A percentile compares a stretch with the other conserved stretches of the same genome.
Evolutionary conservation across 2,888 invertebrate genomes (phyloP).

Genomic region (Scrobipalpa atriplicella): DNA sequence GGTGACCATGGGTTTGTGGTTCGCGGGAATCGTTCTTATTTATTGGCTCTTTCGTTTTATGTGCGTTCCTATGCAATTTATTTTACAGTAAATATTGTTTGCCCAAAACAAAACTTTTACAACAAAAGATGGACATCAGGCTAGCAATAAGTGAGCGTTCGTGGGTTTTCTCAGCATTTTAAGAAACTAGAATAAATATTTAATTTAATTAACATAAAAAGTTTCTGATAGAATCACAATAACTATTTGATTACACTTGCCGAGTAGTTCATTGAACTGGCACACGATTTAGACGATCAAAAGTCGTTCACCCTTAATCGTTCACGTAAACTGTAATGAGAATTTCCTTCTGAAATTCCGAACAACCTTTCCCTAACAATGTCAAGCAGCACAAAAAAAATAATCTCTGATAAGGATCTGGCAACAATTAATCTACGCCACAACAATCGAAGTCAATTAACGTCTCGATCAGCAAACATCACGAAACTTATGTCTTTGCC

Average conservation of each 20-base stretch:
- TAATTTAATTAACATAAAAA: too few species aligned
- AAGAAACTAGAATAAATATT: too few species aligned
- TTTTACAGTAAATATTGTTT: neutral
- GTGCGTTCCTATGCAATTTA: neutral
- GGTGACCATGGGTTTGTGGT: conserved; percentile 42
- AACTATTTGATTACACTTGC: too few species aligned
- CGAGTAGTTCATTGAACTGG: too few species aligned
- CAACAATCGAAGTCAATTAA: conserved; percentile 31
- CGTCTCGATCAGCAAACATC: conserved; percentile 31
- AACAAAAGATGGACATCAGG: too few species aligned
- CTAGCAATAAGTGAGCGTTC: too few species aligned
- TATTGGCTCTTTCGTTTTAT: conserved; percentile 2
- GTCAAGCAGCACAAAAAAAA: conserved; percentile 6
- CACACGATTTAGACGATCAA: neutral
- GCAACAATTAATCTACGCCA: conserved; percentile 24
- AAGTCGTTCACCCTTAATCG: neutral
- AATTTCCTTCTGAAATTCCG: neutral
- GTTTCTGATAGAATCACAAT: too few species aligned
- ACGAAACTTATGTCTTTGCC: conserved; percentile 39
- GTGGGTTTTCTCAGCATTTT: too few species aligned
- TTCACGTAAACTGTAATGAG: neutral
- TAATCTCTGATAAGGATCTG: neutral
- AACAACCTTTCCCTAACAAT: neutral
- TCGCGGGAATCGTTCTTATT: conserved; percentile 43
- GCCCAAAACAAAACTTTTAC: too few species aligned